These are phyloP conservation scores for Drosophila subpulchrella DNA, from an alignment of 1,140 invertebrate species.

Conservation along the genomic window DNA sequence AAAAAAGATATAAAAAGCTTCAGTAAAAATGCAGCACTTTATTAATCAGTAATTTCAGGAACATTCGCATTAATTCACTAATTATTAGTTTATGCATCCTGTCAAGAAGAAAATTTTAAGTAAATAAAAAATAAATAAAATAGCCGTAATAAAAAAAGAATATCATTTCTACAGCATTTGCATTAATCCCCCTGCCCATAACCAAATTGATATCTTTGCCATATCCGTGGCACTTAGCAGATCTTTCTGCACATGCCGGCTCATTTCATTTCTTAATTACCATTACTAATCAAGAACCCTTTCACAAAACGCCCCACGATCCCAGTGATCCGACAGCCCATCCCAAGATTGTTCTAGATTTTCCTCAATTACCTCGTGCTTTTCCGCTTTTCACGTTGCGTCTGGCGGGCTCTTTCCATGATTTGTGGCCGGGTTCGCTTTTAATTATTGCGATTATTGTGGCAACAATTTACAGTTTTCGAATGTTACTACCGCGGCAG, in stretches of 20 bases:
- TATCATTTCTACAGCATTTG: background rate
- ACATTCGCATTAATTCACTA: background rate
- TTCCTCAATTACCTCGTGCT: constrained; percentile 53
- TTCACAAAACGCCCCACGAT: constrained; percentile 39
- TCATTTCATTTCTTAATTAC: constrained; percentile 32
- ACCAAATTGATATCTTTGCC: background rate
- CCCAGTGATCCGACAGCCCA: constrained; percentile 8
- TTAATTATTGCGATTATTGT: constrained; percentile 81
- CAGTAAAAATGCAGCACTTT: background rate
- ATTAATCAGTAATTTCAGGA: background rate
- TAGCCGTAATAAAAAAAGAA: background rate
- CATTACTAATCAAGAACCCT: constrained; percentile 34
- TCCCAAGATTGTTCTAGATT: constrained; percentile 65
- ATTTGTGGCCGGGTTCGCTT: constrained; percentile 69
- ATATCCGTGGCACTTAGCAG: background rate
- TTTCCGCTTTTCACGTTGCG: constrained; percentile 27
- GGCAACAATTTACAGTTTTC: constrained; percentile 77
- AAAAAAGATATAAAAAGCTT: no score
- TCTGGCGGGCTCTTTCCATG: constrained; percentile 35
- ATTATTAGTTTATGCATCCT: no score
- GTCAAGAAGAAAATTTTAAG: no score
- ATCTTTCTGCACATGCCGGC: constrained; percentile 12
- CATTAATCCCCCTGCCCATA: background rate
- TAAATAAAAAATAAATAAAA: no score
- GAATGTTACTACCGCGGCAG: constrained; percentile 40